phyloP scores from a whole-genome alignment of 23 tunicate genomes.

The Diplosoma virens region DNA sequence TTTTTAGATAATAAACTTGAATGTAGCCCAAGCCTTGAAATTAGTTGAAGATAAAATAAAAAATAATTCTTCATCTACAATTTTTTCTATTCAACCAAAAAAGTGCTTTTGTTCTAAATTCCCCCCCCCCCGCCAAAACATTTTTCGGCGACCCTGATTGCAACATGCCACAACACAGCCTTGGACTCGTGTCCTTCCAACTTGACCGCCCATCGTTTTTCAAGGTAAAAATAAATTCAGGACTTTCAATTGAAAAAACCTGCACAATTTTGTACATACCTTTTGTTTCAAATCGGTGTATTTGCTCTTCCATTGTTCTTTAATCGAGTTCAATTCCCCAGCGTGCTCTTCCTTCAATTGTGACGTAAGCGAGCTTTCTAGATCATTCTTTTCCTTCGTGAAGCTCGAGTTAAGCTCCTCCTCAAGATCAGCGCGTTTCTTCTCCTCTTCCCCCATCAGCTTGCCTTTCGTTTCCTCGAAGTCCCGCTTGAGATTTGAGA shows the following conservation, averaged over 20 bases:
- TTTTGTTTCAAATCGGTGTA: slow-evolving; percentile 66
- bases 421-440: not conserved
- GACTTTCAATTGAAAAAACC: not conserved
- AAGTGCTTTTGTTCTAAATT: too few relatives aligned
- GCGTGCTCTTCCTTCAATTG: slow-evolving; percentile 15
- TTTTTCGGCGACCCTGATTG: too few relatives aligned
- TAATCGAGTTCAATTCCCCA: slow-evolving; percentile 10
- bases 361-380: slow-evolving; percentile 12
- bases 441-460: slow-evolving; percentile 7
- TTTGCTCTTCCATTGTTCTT: slow-evolving; percentile 49
- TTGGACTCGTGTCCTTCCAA: not conserved
- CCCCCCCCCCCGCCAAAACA: too few relatives aligned
- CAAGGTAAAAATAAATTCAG: not conserved
- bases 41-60: too few relatives aligned
- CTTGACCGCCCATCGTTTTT: not conserved
- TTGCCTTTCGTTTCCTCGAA: slow-evolving; percentile 19
- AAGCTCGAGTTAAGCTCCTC: not conserved
- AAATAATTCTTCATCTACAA: too few relatives aligned
- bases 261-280: slow-evolving; percentile 8
- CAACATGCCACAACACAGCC: not conserved
- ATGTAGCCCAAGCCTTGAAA: too few relatives aligned
- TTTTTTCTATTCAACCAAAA: too few relatives aligned
- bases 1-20: too few relatives aligned
- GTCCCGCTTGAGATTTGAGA: slow-evolving; percentile 10
- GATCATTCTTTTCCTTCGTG: slow-evolving; percentile 10